phyloP scores from a whole-genome alignment of 2,888 invertebrate species.

The Acronicta aceris region DNA sequence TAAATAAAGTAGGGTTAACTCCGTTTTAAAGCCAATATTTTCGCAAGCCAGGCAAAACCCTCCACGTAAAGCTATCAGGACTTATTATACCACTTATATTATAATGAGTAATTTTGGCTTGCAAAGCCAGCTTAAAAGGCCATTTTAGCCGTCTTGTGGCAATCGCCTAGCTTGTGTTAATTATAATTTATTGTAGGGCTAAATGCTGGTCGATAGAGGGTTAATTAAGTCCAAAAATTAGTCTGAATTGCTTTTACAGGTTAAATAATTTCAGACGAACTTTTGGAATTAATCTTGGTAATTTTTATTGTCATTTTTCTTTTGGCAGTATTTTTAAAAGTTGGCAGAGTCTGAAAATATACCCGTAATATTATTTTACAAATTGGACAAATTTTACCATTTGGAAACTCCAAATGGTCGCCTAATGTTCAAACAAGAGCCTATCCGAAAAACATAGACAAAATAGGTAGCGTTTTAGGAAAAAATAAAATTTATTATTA shows the following conservation, averaged over 20 bases:
- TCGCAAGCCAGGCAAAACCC: slow-evolving; percentile 1
- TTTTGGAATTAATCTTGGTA: not conserved
- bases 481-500: too few species aligned
- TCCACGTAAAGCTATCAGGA: slow-evolving; percentile 13
- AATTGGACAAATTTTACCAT: too few species aligned
- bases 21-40: slow-evolving; percentile 5
- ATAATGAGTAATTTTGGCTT: slow-evolving; percentile 34
- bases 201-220: slow-evolving; percentile 15
- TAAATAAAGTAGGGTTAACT: slow-evolving; percentile 1
- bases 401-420: too few species aligned
- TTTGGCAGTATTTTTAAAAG: too few species aligned
- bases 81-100: slow-evolving; percentile 23
- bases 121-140: slow-evolving; percentile 37
- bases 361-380: too few species aligned
- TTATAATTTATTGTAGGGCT: slow-evolving; percentile 36
- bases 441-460: too few species aligned
- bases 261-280: too few species aligned
- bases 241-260: slow-evolving; percentile 10
- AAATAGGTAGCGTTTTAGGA: too few species aligned
- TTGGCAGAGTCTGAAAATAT: too few species aligned
- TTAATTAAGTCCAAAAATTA: slow-evolving; percentile 19
- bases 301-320: too few species aligned
- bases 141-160: slow-evolving; percentile 33
- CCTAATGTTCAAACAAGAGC: too few species aligned
- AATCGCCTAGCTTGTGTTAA: slow-evolving; percentile 23